Evolutionary conservation across 92 coral and sea anemone genomes (phyloP), one percentile per base, ranked within the genome.

Genomic region (Umimayanthus kanabou): DNA sequence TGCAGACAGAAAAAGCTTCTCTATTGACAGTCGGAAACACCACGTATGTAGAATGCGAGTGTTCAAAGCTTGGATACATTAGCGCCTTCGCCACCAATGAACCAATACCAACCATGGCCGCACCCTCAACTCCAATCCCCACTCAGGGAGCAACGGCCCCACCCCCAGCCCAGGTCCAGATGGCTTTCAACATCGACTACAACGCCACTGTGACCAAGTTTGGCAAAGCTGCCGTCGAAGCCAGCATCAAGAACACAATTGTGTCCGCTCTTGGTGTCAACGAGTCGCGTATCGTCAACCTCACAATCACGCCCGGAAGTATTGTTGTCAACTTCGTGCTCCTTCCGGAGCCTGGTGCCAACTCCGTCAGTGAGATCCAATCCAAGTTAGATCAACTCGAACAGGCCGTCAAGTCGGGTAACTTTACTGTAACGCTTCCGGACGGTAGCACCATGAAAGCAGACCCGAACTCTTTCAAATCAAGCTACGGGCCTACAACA

Each of bases 21-120:
- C 30, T 88, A 0, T 76, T 93, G 74, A 73, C 85, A 15, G 73
- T 64, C 9, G 89, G 42, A 3, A 91, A 93, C 79, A 85, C 29
- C 4, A 91, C 89, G 33, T 91, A 89, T 66, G 92, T 93, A 6
- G 89, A 93, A 42, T 93, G 95, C 50, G 85, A 87, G 58, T 93
- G 95, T 39, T 91, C 93, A 10, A 25, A 87, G 53, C 86, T 89
- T 39, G 92, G 95, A 1, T 91, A 86, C 67, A 69, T 89, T 1
- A 84, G 87, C 22, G 95, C 90, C 37, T 93, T 93, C 81, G 85
- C 89, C 33, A 88, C 90, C 4, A 69, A 81, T 10, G 82, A 80
- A 14, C 88, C 86, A 71, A 75, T 84, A 2, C 90, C 90, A 14
- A 88, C 79, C 30, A 67, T 73, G 3, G 64, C 85, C 4, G 50